phyloP scores from a whole-genome alignment of 2,113 vertebrate genomes.

The Tauraco erythrolophus region DNA sequence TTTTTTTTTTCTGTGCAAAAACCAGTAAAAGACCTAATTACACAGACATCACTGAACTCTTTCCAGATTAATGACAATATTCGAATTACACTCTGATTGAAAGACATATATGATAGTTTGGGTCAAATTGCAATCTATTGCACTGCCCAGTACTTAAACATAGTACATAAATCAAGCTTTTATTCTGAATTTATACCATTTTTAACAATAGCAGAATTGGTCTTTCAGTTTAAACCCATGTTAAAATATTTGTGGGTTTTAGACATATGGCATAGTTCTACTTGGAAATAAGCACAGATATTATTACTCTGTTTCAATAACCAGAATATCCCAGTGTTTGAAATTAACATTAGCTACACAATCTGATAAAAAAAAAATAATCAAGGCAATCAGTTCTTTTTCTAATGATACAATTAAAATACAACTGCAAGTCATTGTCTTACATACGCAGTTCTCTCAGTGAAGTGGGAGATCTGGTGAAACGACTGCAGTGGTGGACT shows the following conservation, averaged over 20 bases:
- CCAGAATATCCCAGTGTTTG: neutral
- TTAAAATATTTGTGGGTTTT: neutral
- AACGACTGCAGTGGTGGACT: neutral
- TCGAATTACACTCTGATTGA: neutral
- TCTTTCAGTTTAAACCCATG: neutral
- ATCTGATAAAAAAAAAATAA: neutral
- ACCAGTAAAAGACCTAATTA: neutral
- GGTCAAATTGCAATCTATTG: neutral
- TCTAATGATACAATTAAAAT: neutral
- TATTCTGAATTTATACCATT: neutral
- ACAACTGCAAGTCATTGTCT: neutral
- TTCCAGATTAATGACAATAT: neutral
- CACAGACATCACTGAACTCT: neutral
- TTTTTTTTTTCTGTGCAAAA: neutral
- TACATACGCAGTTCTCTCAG: neutral
- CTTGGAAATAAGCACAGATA: neutral
- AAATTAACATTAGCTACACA: neutral
- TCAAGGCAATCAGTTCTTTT: neutral
- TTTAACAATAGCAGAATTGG: neutral
- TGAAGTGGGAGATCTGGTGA: neutral
- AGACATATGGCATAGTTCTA: neutral
- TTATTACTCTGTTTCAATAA: neutral
- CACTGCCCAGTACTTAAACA: neutral
- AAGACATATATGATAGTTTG: neutral
- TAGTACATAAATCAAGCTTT: neutral